A percentile compares a stretch with the other conserved stretches of the same genome.
These are phyloP conservation scores for Bombyx mori DNA, from an alignment of 1,140 invertebrate species.

Conservation along the genomic window DNA sequence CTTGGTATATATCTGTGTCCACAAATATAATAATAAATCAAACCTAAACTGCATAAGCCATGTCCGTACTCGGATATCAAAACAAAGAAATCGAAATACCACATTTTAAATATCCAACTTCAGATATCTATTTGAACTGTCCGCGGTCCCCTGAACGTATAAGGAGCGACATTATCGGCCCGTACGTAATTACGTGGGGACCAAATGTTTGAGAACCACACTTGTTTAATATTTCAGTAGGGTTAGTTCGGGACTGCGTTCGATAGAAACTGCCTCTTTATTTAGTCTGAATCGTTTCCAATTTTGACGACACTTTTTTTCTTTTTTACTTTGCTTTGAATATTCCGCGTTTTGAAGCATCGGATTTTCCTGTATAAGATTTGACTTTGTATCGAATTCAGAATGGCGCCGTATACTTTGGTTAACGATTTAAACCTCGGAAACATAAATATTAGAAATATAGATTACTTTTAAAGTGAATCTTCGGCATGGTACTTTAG, in stretches of 20 bases:
- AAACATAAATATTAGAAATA: too few species aligned
- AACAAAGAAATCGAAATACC: constrained; percentile 1
- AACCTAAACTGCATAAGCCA: too few species aligned
- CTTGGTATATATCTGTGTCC: too few species aligned
- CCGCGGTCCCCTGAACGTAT: constrained; percentile 9
- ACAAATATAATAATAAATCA: too few species aligned
- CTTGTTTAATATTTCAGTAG: constrained; percentile 31
- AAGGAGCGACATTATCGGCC: not conserved
- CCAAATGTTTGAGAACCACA: constrained; percentile 15
- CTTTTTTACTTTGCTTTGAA: not conserved
- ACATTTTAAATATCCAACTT: constrained; percentile 19
- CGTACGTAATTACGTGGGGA: not conserved
- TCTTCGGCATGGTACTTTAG: too few species aligned
- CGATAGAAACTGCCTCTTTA: not conserved
- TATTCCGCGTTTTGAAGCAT: too few species aligned
- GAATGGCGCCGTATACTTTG: too few species aligned
- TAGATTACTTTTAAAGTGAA: too few species aligned
- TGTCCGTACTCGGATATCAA: too few species aligned
- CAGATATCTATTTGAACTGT: constrained; percentile 4
- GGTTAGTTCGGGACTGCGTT: constrained; percentile 12
- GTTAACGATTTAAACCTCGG: too few species aligned
- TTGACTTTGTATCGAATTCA: too few species aligned
- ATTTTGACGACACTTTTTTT: not conserved
- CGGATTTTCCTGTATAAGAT: too few species aligned
- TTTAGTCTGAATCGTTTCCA: not conserved